A percentile compares a stretch with the other conserved stretches of the same genome.
These are phyloP conservation scores for Chaitophorus viminalis DNA, from an alignment of 2,888 invertebrate genomes.

Conservation along the genomic window DNA sequence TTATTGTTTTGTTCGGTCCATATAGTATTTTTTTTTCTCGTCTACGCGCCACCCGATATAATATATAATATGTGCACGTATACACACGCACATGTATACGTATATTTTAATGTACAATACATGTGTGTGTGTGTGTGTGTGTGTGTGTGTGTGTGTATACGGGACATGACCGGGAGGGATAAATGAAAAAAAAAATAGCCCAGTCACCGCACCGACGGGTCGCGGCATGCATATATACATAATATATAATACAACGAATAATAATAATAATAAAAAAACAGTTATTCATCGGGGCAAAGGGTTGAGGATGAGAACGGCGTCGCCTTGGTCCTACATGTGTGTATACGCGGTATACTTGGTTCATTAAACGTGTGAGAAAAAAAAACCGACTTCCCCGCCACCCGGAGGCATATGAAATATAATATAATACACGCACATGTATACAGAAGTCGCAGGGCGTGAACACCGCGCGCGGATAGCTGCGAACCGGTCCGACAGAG, in stretches of 20 bases:
- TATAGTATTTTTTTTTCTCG: neutral
- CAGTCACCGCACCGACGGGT: constrained; percentile 42
- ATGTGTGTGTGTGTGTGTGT: no score
- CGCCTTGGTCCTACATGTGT: neutral
- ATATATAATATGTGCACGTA: neutral
- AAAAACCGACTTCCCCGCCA: constrained; percentile 12
- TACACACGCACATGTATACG: neutral
- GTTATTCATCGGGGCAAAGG: constrained; percentile 54
- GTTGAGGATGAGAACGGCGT: constrained; percentile 44
- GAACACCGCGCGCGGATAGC: neutral
- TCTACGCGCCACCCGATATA: constrained; percentile 23
- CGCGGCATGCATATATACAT: neutral
- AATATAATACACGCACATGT: no score
- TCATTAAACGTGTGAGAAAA: constrained; percentile 59
- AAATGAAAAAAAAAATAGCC: constrained; percentile 40
- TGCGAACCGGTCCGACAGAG: constrained; percentile 40
- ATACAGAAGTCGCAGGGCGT: neutral
- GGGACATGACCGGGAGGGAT: constrained; percentile 38
- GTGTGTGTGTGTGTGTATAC: no score
- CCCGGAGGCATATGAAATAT: neutral
- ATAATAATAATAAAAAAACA: constrained; percentile 43
- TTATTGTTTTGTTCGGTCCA: constrained; percentile 5
- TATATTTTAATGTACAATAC: no score
- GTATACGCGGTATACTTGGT: constrained; percentile 3
- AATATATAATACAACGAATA: no score